Evolutionary conservation across 2,113 vertebrate species (phyloP), one percentile per base, ranked within the genome.

Genomic region (Colius striatus): DNA sequence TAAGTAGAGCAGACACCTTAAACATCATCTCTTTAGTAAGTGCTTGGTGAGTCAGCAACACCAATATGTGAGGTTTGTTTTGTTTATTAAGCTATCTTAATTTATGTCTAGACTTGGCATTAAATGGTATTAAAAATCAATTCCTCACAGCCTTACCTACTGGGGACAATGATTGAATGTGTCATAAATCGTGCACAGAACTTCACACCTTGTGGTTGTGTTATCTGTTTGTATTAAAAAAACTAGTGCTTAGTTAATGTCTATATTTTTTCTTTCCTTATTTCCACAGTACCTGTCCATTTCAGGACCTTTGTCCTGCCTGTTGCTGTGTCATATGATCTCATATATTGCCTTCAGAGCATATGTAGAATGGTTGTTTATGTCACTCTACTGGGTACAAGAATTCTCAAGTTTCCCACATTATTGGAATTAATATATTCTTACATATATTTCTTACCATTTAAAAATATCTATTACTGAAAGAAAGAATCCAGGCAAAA

Each of bases 71-170:
- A 15, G 15, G 5, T 60, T 76, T 53, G 34, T 41, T 86, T 36
- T 50, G 11, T 45, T 84, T 94, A 79, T 70, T 57, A 51, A 74
- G 10, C 32, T 62, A 21, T 43, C 11, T 80, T 94, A 70, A 83
- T 76, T 75, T 76, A 61, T 84, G 51, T 88, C 87, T 93, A 77
- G 68, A 86, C 84, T 84, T 91, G 43, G 16, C 25, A 95, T 94
- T 92, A 92, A 84, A n/a, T n/a, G 13, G 47, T 47, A 62, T 29
- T 74, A 81, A 89, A 94, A 96, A 83, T 94, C 63, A 73, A 3
- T 90, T 94, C 18, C 51, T 9, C 17, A 3, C 30, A 48, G 67
- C 50, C 27, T 67, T 81, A n/a, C 36, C n/a, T 88, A 30, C n/a
- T 62, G 68, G 17, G 47, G 11, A 55, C 30, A 34, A 14, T 1